Base-by-base conservation (phyloP, 2,797 vertebrate genomes). In the Brachymystax lenok region DNA sequence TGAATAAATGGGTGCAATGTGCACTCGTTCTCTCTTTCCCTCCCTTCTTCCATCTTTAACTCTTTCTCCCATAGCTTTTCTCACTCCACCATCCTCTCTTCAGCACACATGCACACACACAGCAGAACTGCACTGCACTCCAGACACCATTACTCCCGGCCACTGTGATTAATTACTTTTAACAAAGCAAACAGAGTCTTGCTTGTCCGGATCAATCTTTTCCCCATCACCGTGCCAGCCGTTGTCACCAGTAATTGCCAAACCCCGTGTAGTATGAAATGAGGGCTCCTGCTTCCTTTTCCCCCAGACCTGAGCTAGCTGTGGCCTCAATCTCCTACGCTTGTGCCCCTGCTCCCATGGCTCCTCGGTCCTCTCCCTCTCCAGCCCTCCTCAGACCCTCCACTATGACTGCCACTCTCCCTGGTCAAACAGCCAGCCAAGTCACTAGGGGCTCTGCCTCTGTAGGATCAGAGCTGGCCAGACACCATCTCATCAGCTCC, bases 161-260 rank as follows among this genome's bases (percentile, higher is more conserved):
- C 79, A 73, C 86, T 64, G 84, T 89, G 91, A 92, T 92, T 92
- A 92, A 93, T 94, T 92, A 89, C 90, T 92, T 91, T 91, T 88
- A 91, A 89, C 89, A 92, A 92, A 92, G 88, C 88, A 92, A 93
- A 93, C 90, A 86, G 82, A 89, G 89, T 88, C 85, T 82, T 82
- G 85, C 89, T 91, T 90, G 89, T 92, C 89, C 80, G 85, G 90
- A 92, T 92, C 92, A 93, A 91, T 92, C 86, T 88, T 81, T 84
- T 78, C 66, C 78, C 79, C 73, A 71, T 90, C 79, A 76, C 77
- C 70, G 85, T 84, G 82, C 71, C 75, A 82, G 79, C 76, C 2
- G 71, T 85, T 88, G 89, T 91, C 87, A 85, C 87, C 79, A 87
- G 79, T 90, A 91, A 93, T 91, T 89, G 87, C 88, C 86, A 86